A percentile compares a stretch with the other conserved stretches of the same genome.
Conservation (phyloP, 2,797 vertebrate genomes). For the Cichlasoma orientale region DNA sequence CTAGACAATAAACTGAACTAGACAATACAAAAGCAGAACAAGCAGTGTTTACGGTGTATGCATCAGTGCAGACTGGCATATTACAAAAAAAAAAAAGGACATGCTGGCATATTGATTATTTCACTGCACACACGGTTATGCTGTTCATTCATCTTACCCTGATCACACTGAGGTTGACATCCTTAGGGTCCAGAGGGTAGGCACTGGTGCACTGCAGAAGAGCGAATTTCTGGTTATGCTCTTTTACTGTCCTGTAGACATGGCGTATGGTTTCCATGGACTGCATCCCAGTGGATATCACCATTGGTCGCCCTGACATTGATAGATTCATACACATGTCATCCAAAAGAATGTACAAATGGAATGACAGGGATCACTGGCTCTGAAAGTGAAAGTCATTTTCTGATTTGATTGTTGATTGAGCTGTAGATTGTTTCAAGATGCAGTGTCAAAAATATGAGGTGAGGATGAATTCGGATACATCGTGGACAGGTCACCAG, state of each 20-base stretch:
- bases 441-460: too few relatives aligned
- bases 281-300: conserved; percentile 98
- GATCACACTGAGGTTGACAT: conserved; percentile 91
- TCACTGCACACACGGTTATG: not conserved
- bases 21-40: not conserved
- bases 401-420: too few relatives aligned
- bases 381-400: not conserved
- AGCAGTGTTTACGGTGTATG: too few relatives aligned
- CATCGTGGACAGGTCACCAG: too few relatives aligned
- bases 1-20: too few relatives aligned
- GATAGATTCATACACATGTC: not conserved
- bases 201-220: conserved; percentile 97
- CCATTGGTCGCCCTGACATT: conserved; percentile 91
- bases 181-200: conserved; percentile 89
- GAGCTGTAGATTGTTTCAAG: too few relatives aligned
- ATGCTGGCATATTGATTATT: not conserved
- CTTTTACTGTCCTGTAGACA: conserved; percentile 91
- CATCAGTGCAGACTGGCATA: not conserved
- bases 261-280: conserved; percentile 91
- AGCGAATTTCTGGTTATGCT: conserved; percentile 92
- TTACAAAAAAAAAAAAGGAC: not conserved
- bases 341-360: not conserved
- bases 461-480: too few relatives aligned
- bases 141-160: conserved; percentile 68
- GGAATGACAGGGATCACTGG: too few relatives aligned